Conservation (phyloP, 2,113 vertebrate species). For the Halcyon malimbica region DNA sequence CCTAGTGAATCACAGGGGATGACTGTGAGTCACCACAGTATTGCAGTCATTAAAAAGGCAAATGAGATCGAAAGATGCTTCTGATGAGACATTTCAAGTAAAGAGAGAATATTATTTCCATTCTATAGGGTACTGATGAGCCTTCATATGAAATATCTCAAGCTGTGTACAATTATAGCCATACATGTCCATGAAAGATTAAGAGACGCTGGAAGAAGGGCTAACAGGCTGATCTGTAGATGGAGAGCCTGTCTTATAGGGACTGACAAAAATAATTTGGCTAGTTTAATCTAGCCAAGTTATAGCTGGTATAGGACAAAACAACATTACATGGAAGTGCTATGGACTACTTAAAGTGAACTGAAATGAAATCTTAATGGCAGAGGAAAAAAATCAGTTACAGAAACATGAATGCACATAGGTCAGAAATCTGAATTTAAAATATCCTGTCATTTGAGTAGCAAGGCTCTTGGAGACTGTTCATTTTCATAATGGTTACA, state of each 20-base stretch:
- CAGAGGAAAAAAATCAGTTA: background rate
- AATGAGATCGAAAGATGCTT: background rate
- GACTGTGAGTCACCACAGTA: background rate
- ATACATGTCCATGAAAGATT: background rate
- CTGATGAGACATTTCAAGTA: background rate
- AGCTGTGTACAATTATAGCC: background rate
- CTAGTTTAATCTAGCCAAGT: background rate
- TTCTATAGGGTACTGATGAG: background rate
- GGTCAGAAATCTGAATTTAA: background rate
- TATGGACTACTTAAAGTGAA: background rate
- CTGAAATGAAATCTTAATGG: background rate
- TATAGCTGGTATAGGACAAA: background rate
- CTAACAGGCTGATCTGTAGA: background rate
- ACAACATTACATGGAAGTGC: background rate
- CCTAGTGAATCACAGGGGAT: background rate
- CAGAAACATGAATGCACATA: background rate
- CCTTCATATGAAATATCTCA: background rate
- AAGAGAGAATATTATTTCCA: background rate
- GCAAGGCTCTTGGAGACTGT: accelerated
- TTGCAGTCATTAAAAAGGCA: background rate
- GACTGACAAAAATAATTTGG: background rate
- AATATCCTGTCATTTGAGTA: background rate
- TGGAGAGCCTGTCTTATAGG: background rate
- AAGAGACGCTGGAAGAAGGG: background rate
- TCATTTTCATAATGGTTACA: background rate